Evolutionary conservation across 2,113 vertebrate species (phyloP), one percentile per base, ranked within the genome.

Genomic region (Mastomys natalensis): DNA sequence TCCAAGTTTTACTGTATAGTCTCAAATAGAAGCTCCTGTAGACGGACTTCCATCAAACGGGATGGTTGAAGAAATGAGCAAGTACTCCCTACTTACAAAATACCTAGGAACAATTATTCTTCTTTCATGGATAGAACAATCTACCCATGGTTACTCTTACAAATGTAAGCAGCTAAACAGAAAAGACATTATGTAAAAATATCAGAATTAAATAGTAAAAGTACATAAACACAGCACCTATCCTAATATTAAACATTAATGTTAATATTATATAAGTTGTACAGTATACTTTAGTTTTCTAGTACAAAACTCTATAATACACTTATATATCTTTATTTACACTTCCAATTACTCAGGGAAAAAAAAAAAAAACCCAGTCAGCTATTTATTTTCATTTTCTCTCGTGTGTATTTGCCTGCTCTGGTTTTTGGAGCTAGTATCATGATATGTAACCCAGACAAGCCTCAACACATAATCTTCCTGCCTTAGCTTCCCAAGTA

Each of bases 341-440:
- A 89, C 51, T 58, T 91, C 24, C 34, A 93, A 87, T 81, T 45
- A 89, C 72, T 95, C 66, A 77, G 34, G 21, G 94, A 95, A 92
- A 77, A 13, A 45, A 21, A 64, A n/a, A n/a, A n/a, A n/a, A n/a
- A n/a, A n/a, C n/a, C n/a, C 51, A 51, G 66, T 76, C 70, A 93
- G 48, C 17, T 87, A 84, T 68, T 87, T 85, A 90, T 58, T 72
- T 76, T 48, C 70, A 90, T 91, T 73, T 90, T 87, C 84, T 84
- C 40, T 40, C 13, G 11, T 60, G 19, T 85, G 12, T 87, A 34
- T 37, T 13, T 87, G 62, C 17, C 9, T 34, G 31, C 62, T 34
- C 17, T 68, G 43, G 5, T 87, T 87, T 66, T 37, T 16, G 34
- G 84, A 87, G 43, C 37, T 68, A 48, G 29, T 68, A 22, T 64